Percentiles rank a stretch among this genome's conserved stretches.
Evolutionary conservation across 2,113 vertebrate genomes (phyloP).

Genomic region (Eolophus roseicapilla): DNA sequence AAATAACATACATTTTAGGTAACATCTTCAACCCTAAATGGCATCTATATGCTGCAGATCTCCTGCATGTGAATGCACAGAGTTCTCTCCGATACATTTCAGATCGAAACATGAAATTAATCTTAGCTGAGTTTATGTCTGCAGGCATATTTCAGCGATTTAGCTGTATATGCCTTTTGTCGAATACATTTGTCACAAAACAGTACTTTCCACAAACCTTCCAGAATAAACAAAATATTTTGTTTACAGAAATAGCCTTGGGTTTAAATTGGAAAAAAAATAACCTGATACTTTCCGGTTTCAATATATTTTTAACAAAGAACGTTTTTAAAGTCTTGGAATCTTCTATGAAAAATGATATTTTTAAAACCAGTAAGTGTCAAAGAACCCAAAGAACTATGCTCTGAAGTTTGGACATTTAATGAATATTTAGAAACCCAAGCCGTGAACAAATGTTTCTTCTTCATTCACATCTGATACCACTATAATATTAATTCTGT

Average conservation of each 20-base stretch:
- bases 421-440: not conserved
- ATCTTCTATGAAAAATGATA: not conserved
- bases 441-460: not conserved
- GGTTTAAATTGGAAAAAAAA: not conserved
- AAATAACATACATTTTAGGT: not conserved
- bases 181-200: conserved; percentile 22
- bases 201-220: not conserved
- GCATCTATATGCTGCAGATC: not conserved
- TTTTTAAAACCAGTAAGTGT: not conserved
- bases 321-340: not conserved
- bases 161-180: conserved; percentile 7
- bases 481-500: not conserved
- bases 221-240: conserved; percentile 20
- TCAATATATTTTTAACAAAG: not conserved
- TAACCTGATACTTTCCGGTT: not conserved
- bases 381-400: not conserved
- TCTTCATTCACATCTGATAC: not conserved
- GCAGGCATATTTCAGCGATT: not conserved
- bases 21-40: not conserved
- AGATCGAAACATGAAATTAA: not conserved
- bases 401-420: not conserved
- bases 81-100: not conserved
- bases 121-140: not conserved
- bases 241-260: conserved; percentile 6
- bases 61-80: not conserved